A percentile compares a stretch with the other conserved stretches of the same genome.
phyloP scores from a whole-genome alignment of 2,797 vertebrate genomes.

The Macroramphosus scolopax region DNA sequence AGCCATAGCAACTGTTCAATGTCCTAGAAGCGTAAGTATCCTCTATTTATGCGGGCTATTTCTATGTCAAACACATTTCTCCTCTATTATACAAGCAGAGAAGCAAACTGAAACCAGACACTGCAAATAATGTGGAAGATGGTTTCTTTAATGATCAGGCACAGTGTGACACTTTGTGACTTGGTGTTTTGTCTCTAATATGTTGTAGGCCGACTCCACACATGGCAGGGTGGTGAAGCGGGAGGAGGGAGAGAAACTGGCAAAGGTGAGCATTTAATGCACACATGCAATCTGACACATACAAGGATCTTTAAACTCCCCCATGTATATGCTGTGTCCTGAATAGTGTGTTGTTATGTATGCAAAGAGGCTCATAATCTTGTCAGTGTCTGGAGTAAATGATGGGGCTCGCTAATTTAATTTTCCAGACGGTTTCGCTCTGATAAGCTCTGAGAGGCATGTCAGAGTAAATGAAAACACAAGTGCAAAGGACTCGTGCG shows the following conservation, averaged over 20 bases:
- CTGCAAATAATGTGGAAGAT: too few relatives aligned
- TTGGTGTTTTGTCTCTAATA: constrained; percentile 1
- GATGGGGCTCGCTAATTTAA: constrained; percentile 39
- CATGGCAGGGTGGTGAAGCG: constrained; percentile 88
- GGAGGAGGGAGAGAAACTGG: constrained; percentile 92
- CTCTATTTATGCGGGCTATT: too few relatives aligned
- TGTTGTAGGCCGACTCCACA: constrained; percentile 84
- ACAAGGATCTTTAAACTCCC: neutral
- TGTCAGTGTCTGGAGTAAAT: constrained; percentile 50
- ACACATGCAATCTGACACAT: constrained; percentile 1
- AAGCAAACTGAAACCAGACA: too few relatives aligned
- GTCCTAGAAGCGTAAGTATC: too few relatives aligned
- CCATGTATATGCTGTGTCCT: neutral
- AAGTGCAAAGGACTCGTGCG: constrained; percentile 1
- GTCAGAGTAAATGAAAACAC: constrained; percentile 31
- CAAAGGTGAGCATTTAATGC: constrained; percentile 78
- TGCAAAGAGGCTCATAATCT: constrained; percentile 28
- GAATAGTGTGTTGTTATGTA: constrained; percentile 34
- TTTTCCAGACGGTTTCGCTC: constrained; percentile 48
- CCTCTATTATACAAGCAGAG: too few relatives aligned
- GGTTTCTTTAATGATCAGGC: too few relatives aligned
- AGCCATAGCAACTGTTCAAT: too few relatives aligned
- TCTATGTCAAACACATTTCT: too few relatives aligned
- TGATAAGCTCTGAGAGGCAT: constrained; percentile 36
- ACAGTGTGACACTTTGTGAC: constrained; percentile 5